These are phyloP conservation scores for Pogonocichla stellata DNA, from an alignment of 2,113 vertebrate species.

Conservation along the genomic window DNA sequence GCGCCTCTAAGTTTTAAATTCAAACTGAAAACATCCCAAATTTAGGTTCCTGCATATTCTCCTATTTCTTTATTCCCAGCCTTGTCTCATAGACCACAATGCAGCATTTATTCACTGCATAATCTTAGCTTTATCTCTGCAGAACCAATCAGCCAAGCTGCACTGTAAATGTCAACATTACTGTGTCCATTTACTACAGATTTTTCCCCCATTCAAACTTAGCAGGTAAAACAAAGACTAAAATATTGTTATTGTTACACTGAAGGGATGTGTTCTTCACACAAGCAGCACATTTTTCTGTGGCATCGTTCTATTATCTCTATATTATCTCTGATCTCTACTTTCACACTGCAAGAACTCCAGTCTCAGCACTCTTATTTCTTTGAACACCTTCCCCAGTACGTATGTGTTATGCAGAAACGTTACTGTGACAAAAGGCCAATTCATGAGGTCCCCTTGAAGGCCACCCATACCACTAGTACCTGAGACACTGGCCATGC, in stretches of 20 bases:
- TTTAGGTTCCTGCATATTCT: background rate
- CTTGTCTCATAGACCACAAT: background rate
- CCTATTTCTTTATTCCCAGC: background rate
- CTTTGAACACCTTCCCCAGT: background rate
- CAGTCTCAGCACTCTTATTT: background rate
- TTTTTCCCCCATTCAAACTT: background rate
- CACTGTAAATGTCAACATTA: background rate
- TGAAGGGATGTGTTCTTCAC: background rate
- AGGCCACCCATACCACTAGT: background rate
- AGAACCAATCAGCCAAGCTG: background rate
- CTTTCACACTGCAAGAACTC: background rate
- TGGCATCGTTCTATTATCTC: background rate
- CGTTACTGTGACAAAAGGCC: background rate
- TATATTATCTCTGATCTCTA: background rate
- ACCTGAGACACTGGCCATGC: background rate
- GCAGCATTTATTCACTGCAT: background rate
- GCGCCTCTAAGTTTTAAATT: background rate
- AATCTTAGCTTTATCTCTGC: background rate
- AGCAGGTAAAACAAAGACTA: background rate
- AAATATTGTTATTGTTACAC: background rate
- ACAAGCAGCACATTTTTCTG: background rate
- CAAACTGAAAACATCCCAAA: background rate
- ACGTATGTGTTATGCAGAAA: background rate
- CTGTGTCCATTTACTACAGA: background rate
- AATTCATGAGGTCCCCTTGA: background rate